These are phyloP conservation scores for Chromoteleia sp. DNA, from an alignment of 2,888 invertebrate species.

Conservation along the genomic window DNA sequence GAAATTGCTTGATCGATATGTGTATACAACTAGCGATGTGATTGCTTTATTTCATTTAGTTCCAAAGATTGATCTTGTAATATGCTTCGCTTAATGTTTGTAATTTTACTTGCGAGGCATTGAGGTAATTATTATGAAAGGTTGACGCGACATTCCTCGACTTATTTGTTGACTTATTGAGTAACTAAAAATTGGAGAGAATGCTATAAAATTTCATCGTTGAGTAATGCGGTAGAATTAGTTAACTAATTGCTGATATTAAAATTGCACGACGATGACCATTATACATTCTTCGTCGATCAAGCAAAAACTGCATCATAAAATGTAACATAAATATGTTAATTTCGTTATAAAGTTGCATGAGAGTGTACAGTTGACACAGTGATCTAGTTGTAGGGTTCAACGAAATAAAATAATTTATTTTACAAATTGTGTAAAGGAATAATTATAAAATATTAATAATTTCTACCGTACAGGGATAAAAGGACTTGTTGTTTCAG, in stretches of 20 bases:
- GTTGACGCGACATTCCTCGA: conserved; percentile 5
- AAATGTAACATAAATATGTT: conserved; percentile 4
- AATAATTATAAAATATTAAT: background rate
- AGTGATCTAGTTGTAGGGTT: conserved; percentile 23
- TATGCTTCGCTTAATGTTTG: conserved; percentile 3
- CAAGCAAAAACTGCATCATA: background rate
- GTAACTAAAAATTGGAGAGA: conserved; percentile 13
- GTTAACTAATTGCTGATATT: conserved; percentile 7
- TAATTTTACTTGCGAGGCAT: conserved; percentile 1
- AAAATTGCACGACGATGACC: background rate
- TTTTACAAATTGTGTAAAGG: background rate
- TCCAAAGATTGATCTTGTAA: conserved; percentile 4
- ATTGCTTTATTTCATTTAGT: conserved; percentile 7
- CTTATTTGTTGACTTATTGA: conserved; percentile 8
- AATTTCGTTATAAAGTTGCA: background rate
- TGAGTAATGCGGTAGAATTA: background rate
- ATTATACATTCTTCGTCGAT: background rate
- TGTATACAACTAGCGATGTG: conserved; percentile 1
- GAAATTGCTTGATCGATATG: background rate
- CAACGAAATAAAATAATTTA: background rate
- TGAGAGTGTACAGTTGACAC: conserved; percentile 19
- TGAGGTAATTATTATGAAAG: conserved; percentile 15
- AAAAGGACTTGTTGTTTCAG: background rate
- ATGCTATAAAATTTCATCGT: background rate
- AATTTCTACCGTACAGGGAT: background rate